Evolutionary conservation across 2,797 vertebrate species (phyloP).

Genomic region (Syngnathus rostellatus): DNA sequence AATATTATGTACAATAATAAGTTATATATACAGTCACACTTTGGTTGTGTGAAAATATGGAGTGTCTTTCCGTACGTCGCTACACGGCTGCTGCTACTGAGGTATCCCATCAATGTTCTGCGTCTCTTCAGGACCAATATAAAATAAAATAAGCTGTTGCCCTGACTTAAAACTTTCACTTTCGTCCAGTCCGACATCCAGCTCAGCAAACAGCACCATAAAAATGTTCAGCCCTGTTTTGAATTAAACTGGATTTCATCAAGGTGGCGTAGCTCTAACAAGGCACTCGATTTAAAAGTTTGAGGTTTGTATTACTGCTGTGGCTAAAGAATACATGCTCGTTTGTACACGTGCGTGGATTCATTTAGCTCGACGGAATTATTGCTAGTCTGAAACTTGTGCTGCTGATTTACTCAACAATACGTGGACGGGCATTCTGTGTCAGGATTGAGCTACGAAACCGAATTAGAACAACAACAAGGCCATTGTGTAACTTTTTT

Average conservation of each 20-base stretch:
- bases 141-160: background rate
- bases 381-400: background rate
- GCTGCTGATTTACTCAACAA: background rate
- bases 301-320: constrained; percentile 21
- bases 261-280: constrained; percentile 10
- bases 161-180: constrained; percentile 25
- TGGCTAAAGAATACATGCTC: constrained; percentile 25
- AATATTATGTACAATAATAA: constrained; percentile 79
- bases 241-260: constrained; percentile 13
- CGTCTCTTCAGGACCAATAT: constrained; percentile 15
- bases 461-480: no score
- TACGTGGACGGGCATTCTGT: background rate
- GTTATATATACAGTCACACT: constrained; percentile 75
- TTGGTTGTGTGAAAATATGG: constrained; percentile 30
- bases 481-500: background rate
- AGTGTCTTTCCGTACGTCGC: constrained; percentile 41
- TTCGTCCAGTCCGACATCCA: constrained; percentile 27
- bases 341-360: constrained; percentile 29
- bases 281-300: constrained; percentile 10
- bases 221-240: constrained; percentile 5
- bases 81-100: constrained; percentile 51
- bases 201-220: constrained; percentile 21
- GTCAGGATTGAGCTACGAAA: no score
- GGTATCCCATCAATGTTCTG: constrained; percentile 60
- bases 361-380: constrained; percentile 20